Evolutionary conservation across 2,113 vertebrate genomes (phyloP).

Genomic region (Rhodinocichla rosea): DNA sequence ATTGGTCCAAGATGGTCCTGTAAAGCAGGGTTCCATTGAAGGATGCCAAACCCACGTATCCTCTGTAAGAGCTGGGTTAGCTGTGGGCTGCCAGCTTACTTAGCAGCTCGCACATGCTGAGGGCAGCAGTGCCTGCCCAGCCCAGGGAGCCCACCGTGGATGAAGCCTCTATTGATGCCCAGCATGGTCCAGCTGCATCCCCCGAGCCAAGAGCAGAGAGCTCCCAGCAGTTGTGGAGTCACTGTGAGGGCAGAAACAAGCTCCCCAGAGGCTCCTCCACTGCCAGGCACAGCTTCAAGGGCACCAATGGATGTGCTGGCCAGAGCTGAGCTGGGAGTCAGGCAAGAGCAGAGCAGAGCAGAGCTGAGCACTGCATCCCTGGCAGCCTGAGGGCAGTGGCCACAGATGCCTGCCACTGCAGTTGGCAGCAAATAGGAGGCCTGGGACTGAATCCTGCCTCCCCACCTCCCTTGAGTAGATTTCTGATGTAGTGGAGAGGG

Average conservation of each 20-base stretch:
- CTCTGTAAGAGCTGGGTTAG: not conserved
- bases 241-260: not conserved
- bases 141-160: not conserved
- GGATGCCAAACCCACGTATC: not conserved
- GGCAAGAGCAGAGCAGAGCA: accelerated
- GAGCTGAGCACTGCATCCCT: not conserved
- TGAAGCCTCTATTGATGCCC: not conserved
- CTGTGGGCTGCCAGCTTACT: not conserved
- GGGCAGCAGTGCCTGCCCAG: not conserved
- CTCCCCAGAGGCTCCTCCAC: not conserved
- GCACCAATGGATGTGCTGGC: accelerated
- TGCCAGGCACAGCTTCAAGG: not conserved
- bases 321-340: not conserved
- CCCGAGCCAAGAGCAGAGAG: not conserved
- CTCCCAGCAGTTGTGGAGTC: not conserved
- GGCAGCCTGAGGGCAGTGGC: not conserved
- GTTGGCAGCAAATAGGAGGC: not conserved
- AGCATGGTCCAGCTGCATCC: accelerated
- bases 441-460: not conserved
- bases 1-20: not conserved
- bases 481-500: not conserved
- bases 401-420: not conserved
- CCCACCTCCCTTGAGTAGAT: not conserved
- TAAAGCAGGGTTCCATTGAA: not conserved
- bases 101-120: not conserved